Percentiles rank a stretch among this genome's conserved stretches.
phyloP scores from a whole-genome alignment of 2,113 vertebrate genomes.

The Struthidea cinerea region DNA sequence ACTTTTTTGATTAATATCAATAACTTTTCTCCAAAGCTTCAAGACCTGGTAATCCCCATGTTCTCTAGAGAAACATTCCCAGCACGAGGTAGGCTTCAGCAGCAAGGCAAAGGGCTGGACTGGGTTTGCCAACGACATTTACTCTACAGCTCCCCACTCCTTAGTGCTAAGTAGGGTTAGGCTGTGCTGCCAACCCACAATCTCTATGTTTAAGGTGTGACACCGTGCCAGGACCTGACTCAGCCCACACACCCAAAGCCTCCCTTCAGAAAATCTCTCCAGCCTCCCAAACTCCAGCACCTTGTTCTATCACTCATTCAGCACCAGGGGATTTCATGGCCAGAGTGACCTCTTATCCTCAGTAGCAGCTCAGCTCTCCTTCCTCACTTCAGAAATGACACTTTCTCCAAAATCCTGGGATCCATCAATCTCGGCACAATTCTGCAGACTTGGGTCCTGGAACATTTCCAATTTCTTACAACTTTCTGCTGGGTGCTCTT shows the following conservation, averaged over 20 bases:
- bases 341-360: not conserved
- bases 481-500: not conserved
- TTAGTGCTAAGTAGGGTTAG: not conserved
- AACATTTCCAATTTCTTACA: not conserved
- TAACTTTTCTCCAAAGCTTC: not conserved
- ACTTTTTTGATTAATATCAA: not conserved
- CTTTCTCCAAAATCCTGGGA: not conserved
- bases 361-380: not conserved
- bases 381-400: not conserved
- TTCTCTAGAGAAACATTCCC: not conserved
- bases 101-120: not conserved
- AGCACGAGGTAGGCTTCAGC: not conserved
- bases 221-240: not conserved
- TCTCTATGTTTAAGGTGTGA: not conserved
- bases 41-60: not conserved
- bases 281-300: not conserved
- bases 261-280: not conserved
- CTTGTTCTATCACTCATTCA: not conserved
- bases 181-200: not conserved
- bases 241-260: not conserved
- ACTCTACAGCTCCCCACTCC: not conserved
- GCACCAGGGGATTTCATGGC: not conserved
- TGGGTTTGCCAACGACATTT: not conserved
- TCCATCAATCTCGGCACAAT: not conserved
- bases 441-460: not conserved